These are phyloP conservation scores for Oreochromis niloticus DNA, from an alignment of 2,113 vertebrate species.

Conservation along the genomic window DNA sequence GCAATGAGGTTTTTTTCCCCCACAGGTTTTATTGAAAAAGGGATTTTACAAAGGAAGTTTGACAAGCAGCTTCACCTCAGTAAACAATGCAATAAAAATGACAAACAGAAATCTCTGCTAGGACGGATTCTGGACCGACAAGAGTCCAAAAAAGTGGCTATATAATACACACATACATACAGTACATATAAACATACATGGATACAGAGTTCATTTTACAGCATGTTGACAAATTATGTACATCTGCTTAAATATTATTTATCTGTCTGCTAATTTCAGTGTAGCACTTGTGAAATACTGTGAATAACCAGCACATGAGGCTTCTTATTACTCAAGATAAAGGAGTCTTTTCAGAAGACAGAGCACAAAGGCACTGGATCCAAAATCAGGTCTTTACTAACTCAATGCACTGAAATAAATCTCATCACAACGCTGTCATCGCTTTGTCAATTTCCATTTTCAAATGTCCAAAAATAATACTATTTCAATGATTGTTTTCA, in stretches of 20 bases:
- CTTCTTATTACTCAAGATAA: neutral
- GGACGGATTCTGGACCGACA: neutral
- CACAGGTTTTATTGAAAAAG: conserved; percentile 55
- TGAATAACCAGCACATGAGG: conserved; percentile 18
- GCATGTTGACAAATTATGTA: conserved; percentile 51
- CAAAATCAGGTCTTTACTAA: neutral
- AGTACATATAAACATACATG: conserved; percentile 38
- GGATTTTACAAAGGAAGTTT: conserved; percentile 44
- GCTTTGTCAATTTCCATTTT: neutral
- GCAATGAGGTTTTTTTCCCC: neutral
- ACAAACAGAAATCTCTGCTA: conserved; percentile 6
- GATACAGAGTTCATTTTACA: conserved; percentile 45
- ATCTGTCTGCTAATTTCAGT: conserved; percentile 62
- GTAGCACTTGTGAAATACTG: conserved; percentile 71
- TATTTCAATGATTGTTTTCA: neutral
- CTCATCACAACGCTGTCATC: neutral
- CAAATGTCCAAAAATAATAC: neutral
- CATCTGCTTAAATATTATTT: conserved; percentile 56
- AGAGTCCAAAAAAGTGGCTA: conserved; percentile 21
- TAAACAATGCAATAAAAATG: conserved; percentile 36
- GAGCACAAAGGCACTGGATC: conserved; percentile 51
- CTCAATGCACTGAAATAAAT: neutral
- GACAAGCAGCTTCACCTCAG: conserved; percentile 32
- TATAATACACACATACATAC: conserved; percentile 37
- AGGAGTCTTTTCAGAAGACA: conserved; percentile 16